Conservation (phyloP, 2,113 vertebrate genomes). For the Glaucidium brasilianum region DNA sequence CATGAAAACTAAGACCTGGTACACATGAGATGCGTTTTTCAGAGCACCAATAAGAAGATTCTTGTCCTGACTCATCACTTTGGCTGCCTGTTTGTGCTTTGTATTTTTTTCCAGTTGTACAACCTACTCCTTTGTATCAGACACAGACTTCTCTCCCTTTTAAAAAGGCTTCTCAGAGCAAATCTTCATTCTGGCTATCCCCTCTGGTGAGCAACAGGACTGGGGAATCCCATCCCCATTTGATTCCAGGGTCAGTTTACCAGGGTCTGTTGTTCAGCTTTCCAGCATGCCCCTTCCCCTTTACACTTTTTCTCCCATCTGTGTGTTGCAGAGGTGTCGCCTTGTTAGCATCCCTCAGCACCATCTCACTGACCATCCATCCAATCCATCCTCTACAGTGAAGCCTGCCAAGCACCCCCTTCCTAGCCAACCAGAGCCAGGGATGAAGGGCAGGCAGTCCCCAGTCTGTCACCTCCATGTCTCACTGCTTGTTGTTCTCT, state of each 20-base stretch:
- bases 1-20: neutral
- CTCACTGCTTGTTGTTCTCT: neutral
- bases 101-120: neutral
- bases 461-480: slow-evolving; percentile 17
- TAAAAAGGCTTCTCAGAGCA: neutral
- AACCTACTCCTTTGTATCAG: neutral
- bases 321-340: neutral
- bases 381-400: neutral
- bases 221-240: neutral
- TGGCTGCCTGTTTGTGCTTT: neutral
- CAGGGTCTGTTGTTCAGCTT: neutral
- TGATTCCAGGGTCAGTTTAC: neutral
- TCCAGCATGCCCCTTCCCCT: neutral
- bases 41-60: neutral
- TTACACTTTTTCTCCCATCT: neutral
- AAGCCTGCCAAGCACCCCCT: neutral
- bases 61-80: neutral
- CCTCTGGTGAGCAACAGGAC: neutral
- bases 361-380: neutral
- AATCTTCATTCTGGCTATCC: neutral
- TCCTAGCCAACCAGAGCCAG: neutral
- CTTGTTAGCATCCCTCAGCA: neutral
- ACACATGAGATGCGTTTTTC: neutral
- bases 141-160: neutral
- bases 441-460: neutral